Conservation (phyloP, 1,140 invertebrate species). For the Drosophila tani region DNA sequence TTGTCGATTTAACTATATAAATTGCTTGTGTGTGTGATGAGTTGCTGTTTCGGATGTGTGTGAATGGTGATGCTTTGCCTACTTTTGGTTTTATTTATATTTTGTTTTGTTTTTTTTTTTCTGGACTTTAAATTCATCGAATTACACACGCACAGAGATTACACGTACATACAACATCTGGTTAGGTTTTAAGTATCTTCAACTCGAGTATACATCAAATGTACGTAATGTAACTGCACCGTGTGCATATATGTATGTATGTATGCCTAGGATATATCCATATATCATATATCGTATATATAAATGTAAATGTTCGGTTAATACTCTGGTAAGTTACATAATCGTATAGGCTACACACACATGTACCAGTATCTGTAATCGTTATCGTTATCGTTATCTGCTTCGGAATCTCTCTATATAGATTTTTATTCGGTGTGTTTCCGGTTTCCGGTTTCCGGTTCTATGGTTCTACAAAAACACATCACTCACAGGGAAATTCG, state of each 20-base stretch:
- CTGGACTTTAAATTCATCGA: slow-evolving; percentile 30
- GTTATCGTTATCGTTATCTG: slow-evolving; percentile 12
- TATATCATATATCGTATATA: slow-evolving; percentile 41
- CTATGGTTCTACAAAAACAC: slow-evolving; percentile 24
- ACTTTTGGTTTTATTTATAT: background rate
- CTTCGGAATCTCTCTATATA: slow-evolving; percentile 23
- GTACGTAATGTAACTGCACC: slow-evolving; percentile 38
- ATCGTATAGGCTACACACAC: slow-evolving; percentile 34
- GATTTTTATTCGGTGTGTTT: slow-evolving; percentile 14
- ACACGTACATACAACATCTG: slow-evolving; percentile 48
- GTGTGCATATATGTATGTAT: slow-evolving; percentile 24
- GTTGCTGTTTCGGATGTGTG: background rate
- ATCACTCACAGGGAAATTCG: slow-evolving; percentile 47
- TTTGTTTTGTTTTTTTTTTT: slow-evolving; percentile 1
- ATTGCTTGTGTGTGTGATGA: slow-evolving; percentile 16
- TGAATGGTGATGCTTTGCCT: slow-evolving; percentile 5
- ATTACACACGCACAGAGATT: slow-evolving; percentile 44
- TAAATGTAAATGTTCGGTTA: slow-evolving; percentile 54
- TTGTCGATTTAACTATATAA: slow-evolving; percentile 40
- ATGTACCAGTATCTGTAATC: slow-evolving; percentile 39
- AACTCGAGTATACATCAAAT: slow-evolving; percentile 53
- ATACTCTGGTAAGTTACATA: slow-evolving; percentile 55
- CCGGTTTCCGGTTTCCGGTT: slow-evolving; percentile 18
- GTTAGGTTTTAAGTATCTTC: slow-evolving; percentile 37
- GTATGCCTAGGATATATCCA: slow-evolving; percentile 42